A percentile compares a stretch with the other conserved stretches of the same genome.
These are phyloP conservation scores for Leptestheria dahalacensis DNA, from an alignment of 1,140 invertebrate genomes.

Conservation along the genomic window DNA sequence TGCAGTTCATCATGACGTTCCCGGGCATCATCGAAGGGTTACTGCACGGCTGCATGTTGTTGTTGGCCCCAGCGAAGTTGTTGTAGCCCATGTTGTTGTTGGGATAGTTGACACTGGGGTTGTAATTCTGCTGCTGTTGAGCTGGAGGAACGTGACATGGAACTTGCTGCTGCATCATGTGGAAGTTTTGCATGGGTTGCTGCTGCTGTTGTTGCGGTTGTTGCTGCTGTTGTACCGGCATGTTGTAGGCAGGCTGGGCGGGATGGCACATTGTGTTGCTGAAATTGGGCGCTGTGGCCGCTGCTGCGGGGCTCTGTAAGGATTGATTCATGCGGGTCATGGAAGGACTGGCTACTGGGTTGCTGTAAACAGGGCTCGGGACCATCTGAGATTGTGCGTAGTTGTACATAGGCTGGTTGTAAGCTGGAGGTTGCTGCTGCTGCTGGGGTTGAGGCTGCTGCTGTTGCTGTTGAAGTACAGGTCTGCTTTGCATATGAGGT, in stretches of 20 bases:
- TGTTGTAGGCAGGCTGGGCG: slow-evolving; percentile 5
- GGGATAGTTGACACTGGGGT: slow-evolving; percentile 4
- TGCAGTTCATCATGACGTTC: no score
- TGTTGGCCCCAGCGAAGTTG: not conserved
- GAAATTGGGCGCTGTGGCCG: slow-evolving; percentile 35
- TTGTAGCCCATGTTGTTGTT: slow-evolving; percentile 2
- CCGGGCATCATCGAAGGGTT: not conserved
- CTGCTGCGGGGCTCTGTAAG: slow-evolving; percentile 40
- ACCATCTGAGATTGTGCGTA: not conserved
- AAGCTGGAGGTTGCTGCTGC: not conserved
- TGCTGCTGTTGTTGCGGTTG: slow-evolving; percentile 16
- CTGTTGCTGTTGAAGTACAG: not conserved
- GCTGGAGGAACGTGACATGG: not conserved
- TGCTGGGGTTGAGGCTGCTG: not conserved
- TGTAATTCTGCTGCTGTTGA: slow-evolving; percentile 2
- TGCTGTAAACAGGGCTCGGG: no score
- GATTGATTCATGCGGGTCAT: slow-evolving; percentile 27
- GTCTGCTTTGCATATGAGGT: slow-evolving; percentile 15
- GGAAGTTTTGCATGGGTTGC: not conserved
- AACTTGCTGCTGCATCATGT: slow-evolving; percentile 4
- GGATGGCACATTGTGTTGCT: slow-evolving; percentile 22
- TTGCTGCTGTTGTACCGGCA: slow-evolving; percentile 15
- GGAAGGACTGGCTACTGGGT: slow-evolving; percentile 4
- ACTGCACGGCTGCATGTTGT: not conserved
- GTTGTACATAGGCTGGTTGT: not conserved